phyloP scores from a whole-genome alignment of 2,113 vertebrate species.

The Sinocyclocheilus maitianheensis region DNA sequence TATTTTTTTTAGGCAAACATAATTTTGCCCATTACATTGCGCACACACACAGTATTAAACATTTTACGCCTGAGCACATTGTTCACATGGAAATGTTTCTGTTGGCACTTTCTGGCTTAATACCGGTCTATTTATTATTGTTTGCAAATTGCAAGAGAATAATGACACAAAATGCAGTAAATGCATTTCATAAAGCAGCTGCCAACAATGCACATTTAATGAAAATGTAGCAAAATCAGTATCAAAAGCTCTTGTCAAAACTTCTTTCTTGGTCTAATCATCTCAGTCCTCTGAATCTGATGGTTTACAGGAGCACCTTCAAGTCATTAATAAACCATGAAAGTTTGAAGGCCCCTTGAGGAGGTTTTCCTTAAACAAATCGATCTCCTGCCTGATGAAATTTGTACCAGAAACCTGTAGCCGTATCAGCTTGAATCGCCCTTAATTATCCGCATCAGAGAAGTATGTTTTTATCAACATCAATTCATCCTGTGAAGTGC shows the following conservation, averaged over 20 bases:
- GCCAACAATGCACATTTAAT: background rate
- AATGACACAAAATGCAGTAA: background rate
- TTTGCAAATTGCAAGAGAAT: background rate
- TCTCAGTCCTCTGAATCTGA: background rate
- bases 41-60: background rate
- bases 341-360: background rate
- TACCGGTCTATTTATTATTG: background rate
- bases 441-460: background rate
- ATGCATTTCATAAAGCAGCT: background rate
- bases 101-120: background rate
- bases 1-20: background rate
- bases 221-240: background rate
- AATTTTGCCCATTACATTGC: background rate
- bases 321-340: background rate
- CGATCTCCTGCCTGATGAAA: conserved; percentile 17
- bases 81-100: background rate
- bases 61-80: background rate
- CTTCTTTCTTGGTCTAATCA: background rate
- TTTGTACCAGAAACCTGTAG: conserved; percentile 4
- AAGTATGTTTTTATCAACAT: background rate
- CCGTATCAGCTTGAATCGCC: background rate
- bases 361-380: conserved; percentile 24
- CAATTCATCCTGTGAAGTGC: conserved; percentile 5
- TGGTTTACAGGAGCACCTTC: background rate
- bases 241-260: background rate